phyloP scores from a whole-genome alignment of 2,113 vertebrate genomes.

The Leptosomus discolor region DNA sequence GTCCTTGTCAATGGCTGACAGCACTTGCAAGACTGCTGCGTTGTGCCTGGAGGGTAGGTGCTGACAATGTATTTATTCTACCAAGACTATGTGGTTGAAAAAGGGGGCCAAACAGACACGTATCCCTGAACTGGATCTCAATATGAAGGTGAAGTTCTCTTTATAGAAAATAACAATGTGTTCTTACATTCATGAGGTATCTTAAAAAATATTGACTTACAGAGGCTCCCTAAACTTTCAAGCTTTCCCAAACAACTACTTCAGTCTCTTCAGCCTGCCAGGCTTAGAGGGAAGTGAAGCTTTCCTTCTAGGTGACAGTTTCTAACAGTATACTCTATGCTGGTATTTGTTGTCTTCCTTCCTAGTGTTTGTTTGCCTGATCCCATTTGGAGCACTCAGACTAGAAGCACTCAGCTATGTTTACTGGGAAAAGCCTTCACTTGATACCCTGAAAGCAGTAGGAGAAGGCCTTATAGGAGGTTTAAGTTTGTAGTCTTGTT shows the following conservation, averaged over 20 bases:
- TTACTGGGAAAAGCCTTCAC: neutral
- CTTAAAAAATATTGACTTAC: neutral
- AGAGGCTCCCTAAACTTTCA: neutral
- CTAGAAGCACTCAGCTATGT: neutral
- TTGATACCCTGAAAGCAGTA: neutral
- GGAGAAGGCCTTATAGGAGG: neutral
- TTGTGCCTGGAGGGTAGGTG: neutral
- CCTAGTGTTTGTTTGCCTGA: neutral
- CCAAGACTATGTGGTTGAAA: neutral
- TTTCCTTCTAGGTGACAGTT: neutral
- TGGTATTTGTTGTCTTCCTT: neutral
- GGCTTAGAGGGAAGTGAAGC: neutral
- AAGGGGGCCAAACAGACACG: fast-evolving
- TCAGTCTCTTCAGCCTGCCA: neutral
- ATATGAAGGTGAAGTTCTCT: neutral
- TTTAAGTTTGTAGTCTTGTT: neutral
- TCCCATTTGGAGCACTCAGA: neutral
- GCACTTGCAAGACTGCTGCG: neutral
- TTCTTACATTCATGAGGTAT: neutral
- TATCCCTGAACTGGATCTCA: neutral
- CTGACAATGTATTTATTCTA: neutral
- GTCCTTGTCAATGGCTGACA: neutral
- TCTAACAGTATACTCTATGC: neutral
- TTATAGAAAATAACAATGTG: fast-evolving
- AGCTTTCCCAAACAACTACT: neutral